Percentiles rank a stretch among this genome's conserved stretches.
These are phyloP conservation scores for Tachuris rubrigastra DNA, from an alignment of 2,113 vertebrate species.

Conservation along the genomic window DNA sequence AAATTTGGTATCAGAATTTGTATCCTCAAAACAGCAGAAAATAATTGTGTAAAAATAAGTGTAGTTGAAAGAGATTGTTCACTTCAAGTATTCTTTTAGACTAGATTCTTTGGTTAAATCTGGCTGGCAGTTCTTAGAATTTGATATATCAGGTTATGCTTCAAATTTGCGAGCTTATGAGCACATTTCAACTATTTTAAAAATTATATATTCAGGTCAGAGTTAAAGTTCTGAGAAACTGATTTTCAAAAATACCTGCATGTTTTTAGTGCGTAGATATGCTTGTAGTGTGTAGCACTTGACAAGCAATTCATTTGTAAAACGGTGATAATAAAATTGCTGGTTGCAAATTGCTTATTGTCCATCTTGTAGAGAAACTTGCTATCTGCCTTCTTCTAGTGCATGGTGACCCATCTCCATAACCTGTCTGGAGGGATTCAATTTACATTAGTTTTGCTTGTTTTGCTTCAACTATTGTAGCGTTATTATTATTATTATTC, in stretches of 20 bases:
- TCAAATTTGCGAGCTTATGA: neutral
- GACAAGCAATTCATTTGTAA: neutral
- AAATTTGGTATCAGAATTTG: neutral
- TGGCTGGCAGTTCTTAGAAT: neutral
- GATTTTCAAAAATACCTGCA: neutral
- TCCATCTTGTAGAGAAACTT: neutral
- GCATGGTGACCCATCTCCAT: neutral
- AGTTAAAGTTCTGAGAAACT: neutral
- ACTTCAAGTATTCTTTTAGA: neutral
- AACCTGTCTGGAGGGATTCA: neutral
- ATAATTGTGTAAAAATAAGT: too few species aligned
- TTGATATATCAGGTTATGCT: neutral
- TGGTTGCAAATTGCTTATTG: neutral
- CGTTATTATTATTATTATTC: neutral
- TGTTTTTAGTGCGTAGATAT: neutral
- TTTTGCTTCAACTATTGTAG: neutral
- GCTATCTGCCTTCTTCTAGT: neutral
- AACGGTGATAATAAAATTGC: neutral
- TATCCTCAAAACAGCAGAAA: neutral
- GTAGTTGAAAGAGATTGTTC: neutral
- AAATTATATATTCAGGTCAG: neutral
- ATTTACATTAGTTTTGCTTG: neutral
- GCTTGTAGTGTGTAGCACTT: neutral
- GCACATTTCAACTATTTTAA: neutral
- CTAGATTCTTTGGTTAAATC: neutral